These are phyloP conservation scores for Rhabdornis inornatus DNA, from an alignment of 2,113 vertebrate species.

Conservation along the genomic window DNA sequence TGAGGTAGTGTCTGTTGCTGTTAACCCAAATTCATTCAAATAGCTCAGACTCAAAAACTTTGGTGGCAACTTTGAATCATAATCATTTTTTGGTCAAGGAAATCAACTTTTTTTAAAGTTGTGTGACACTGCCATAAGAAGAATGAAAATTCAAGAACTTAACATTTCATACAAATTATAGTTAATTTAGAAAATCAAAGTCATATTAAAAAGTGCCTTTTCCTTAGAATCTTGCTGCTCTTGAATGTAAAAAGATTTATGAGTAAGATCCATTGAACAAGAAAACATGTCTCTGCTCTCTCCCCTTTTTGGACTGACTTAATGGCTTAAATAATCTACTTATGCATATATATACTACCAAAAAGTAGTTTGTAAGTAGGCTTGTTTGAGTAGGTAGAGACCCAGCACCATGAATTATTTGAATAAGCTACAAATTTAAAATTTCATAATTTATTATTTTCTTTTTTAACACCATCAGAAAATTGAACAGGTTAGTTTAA, in stretches of 20 bases:
- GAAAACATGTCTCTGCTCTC: neutral
- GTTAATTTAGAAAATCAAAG: neutral
- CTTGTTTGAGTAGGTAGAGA: constrained; percentile 9
- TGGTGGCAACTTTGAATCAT: neutral
- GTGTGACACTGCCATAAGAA: neutral
- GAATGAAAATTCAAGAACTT: neutral
- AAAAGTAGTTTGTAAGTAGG: neutral
- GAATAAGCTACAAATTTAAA: neutral
- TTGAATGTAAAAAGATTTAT: constrained; percentile 49
- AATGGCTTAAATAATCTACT: constrained; percentile 23
- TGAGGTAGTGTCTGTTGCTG: neutral
- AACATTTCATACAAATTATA: neutral
- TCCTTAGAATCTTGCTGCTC: constrained; percentile 24
- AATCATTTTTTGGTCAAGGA: neutral
- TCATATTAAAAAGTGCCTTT: neutral
- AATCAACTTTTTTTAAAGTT: neutral
- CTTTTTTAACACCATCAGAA: neutral
- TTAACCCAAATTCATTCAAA: neutral
- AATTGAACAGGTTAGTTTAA: neutral
- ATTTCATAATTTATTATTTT: neutral
- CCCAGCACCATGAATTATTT: neutral
- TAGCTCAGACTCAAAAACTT: neutral
- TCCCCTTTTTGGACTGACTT: neutral
- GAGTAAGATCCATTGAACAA: constrained; percentile 28
- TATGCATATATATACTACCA: neutral